phyloP scores from a whole-genome alignment of 2,888 invertebrate species.

The Eudasyphora cyanicolor region DNA sequence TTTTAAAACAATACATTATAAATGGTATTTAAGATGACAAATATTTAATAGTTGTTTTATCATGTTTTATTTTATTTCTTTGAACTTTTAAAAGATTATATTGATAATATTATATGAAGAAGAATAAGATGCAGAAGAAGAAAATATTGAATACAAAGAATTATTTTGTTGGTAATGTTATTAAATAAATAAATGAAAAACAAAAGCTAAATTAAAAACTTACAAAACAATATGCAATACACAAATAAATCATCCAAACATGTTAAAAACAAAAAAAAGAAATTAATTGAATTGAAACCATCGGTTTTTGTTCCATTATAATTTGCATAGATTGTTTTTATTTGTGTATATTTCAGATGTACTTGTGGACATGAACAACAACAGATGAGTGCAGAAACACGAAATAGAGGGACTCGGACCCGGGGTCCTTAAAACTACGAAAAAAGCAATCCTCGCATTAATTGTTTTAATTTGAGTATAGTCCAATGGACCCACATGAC shows the following conservation, averaged over 20 bases:
- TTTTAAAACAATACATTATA: constrained; percentile 49
- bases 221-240: constrained; percentile 14
- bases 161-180: constrained; percentile 78
- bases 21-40: constrained; percentile 59
- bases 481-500: no score
- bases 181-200: constrained; percentile 72
- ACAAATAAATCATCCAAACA: constrained; percentile 19
- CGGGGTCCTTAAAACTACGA: no score
- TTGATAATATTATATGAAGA: constrained; percentile 48
- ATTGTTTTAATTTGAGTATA: no score
- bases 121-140: constrained; percentile 36
- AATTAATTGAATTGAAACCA: no score
- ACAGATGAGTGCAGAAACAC: no score
- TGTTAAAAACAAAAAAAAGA: constrained; percentile 17
- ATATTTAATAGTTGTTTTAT: constrained; percentile 59
- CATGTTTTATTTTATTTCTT: constrained; percentile 54
- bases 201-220: constrained; percentile 45
- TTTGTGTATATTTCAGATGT: no score
- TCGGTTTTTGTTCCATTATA: no score
- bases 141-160: constrained; percentile 41
- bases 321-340: no score
- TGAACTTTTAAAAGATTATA: constrained; percentile 53
- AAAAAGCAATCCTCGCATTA: no score
- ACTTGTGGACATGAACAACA: no score
- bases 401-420: no score